phyloP scores from a whole-genome alignment of 92 coral and sea anemone species.

The Umimayanthus kanabou region DNA sequence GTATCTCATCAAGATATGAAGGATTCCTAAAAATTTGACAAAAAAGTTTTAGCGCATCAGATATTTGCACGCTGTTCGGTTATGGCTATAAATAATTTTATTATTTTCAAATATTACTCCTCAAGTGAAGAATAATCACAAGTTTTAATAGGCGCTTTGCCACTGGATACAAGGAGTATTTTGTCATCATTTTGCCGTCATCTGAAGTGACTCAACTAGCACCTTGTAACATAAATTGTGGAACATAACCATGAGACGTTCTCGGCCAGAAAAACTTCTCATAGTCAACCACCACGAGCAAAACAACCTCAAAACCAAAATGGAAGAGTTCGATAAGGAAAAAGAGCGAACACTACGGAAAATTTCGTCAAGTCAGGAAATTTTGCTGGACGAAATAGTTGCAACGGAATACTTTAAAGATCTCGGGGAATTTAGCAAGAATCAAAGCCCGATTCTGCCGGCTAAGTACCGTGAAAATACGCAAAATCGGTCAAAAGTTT shows the following conservation, averaged over 20 bases:
- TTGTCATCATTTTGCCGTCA: neutral
- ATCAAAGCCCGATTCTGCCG: neutral
- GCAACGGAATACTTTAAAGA: neutral
- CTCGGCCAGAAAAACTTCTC: neutral
- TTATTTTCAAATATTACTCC: neutral
- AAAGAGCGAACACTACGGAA: neutral
- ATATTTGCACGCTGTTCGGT: neutral
- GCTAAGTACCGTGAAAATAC: neutral
- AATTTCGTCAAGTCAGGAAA: conserved; percentile 14
- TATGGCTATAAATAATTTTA: neutral
- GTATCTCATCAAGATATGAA: neutral
- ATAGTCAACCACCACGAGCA: neutral
- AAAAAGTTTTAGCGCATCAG: neutral
- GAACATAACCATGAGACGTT: neutral
- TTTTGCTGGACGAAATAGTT: neutral
- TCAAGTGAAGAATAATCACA: neutral
- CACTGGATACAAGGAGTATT: neutral
- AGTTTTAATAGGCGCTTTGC: neutral
- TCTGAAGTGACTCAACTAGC: neutral
- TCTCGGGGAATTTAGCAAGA: neutral
- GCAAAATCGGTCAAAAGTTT: neutral
- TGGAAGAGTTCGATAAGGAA: conserved; percentile 17
- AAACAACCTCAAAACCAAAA: neutral
- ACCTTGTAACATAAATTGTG: neutral
- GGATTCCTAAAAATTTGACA: neutral